Evolutionary conservation across 2,888 invertebrate species (phyloP), one percentile per base, ranked within the genome.

Genomic region (Cephus spinipes): DNA sequence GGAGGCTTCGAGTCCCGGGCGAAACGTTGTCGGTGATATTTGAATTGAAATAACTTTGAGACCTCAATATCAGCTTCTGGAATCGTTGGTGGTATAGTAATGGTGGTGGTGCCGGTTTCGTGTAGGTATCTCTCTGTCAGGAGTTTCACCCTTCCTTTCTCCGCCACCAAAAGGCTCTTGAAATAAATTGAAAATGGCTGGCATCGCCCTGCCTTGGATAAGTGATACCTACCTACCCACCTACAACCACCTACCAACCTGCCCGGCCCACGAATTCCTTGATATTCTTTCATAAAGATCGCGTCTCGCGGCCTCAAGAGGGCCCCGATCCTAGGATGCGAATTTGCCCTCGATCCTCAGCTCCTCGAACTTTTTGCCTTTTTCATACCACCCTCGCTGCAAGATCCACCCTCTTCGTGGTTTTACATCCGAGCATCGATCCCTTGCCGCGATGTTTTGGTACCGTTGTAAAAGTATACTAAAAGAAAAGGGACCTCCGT

Each of bases 181-280:
- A 90, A 89, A 89, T 90, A 90, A 90, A 90, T 90, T 90, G 90
- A 89, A 90, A 90, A 90, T 89, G 87, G 89, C 85, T 89, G 87
- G 87, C 85, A 86, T 81, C 87, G 85, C 86, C 84, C 86, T 83
- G 85, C 87, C 83, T 83, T 85, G 83, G 86, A 86, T 86, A 87
- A 86, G 85, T 87, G 88, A 88, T 88, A 88, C 87, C 87, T 84
- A 83, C 81, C 82, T 23, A 33, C 71, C 23, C 55, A 55, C 71
- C 69, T 32, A 32, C 71, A 32, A 33, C 73, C 34, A 73, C 36
- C 36, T 36, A 36, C 74, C 34, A 11, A 36, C 74, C 30, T 74
- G 71, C 71, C 71, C 78, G 73, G 75, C 35, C 73, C 73, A 76
- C 76, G 79, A 74, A 79, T 79, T 76, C 75, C 76, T 79, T 79